Evolutionary conservation across 2,888 invertebrate species (phyloP).

Genomic region (Cephus spinipes): DNA sequence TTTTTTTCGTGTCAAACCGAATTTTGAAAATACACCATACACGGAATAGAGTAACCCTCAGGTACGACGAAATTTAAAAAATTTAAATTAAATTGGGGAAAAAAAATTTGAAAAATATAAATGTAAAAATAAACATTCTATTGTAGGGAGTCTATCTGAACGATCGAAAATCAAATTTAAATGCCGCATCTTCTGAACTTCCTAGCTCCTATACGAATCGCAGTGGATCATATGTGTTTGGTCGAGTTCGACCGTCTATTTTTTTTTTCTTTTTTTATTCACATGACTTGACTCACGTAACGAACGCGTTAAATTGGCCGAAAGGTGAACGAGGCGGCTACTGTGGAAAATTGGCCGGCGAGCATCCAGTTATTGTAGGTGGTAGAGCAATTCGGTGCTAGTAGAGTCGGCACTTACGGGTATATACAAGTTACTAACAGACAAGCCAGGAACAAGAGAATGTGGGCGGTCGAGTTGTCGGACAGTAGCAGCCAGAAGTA

Average conservation of each 20-base stretch:
- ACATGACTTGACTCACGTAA: neutral
- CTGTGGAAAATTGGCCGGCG: neutral
- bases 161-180: neutral
- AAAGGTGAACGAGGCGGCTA: neutral
- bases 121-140: too few relatives aligned
- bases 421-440: neutral
- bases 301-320: neutral
- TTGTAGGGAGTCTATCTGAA: neutral
- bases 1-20: neutral
- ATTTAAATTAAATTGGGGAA: too few relatives aligned
- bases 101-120: too few relatives aligned
- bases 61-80: too few relatives aligned
- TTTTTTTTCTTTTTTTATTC: neutral
- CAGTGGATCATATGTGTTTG: neutral
- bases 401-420: neutral
- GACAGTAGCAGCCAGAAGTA: neutral
- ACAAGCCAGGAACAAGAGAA: neutral
- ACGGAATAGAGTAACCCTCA: too few relatives aligned
- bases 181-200: neutral
- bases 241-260: neutral
- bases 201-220: neutral
- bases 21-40: neutral
- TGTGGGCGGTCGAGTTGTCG: neutral
- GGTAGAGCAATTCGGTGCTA: neutral
- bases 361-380: neutral